Evolutionary conservation across 2,797 vertebrate genomes (phyloP).

Genomic region (Trachurus trachurus): DNA sequence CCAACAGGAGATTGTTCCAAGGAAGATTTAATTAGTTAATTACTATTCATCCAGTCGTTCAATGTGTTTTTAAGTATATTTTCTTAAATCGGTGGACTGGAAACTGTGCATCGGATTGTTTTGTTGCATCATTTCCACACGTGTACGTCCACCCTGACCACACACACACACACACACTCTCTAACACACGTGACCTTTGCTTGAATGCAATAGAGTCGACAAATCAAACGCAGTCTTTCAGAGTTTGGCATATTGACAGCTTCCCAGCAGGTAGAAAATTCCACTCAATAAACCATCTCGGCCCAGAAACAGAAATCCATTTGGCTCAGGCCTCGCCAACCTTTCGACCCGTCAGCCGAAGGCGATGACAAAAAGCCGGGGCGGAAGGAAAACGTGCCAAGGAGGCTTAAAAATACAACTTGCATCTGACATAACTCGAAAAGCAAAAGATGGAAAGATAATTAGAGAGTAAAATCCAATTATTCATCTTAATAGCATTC

Average conservation of each 20-base stretch:
- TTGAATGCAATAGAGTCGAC: constrained; percentile 52
- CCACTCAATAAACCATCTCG: constrained; percentile 69
- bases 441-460: not conserved
- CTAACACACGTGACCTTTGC: constrained; percentile 56
- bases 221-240: constrained; percentile 68
- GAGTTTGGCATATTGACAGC: constrained; percentile 72
- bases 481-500: not conserved
- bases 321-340: constrained; percentile 58
- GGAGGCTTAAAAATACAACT: constrained; percentile 50
- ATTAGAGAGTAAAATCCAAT: not conserved
- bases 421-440: constrained; percentile 11
- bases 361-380: constrained; percentile 38
- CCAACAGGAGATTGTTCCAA: not conserved
- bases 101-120: not conserved
- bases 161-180: constrained; percentile 28
- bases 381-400: constrained; percentile 23
- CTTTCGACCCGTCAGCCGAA: constrained; percentile 64
- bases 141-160: not conserved
- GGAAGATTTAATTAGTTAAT: not conserved
- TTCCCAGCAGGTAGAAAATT: constrained; percentile 70
- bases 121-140: constrained; percentile 1
- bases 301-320: constrained; percentile 67
- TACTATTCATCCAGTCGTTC: not conserved
- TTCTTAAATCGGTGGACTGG: not conserved
- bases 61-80: not conserved